Base-by-base conservation (phyloP, 2,797 vertebrate species). In the Ambastaia sidthimunki region DNA sequence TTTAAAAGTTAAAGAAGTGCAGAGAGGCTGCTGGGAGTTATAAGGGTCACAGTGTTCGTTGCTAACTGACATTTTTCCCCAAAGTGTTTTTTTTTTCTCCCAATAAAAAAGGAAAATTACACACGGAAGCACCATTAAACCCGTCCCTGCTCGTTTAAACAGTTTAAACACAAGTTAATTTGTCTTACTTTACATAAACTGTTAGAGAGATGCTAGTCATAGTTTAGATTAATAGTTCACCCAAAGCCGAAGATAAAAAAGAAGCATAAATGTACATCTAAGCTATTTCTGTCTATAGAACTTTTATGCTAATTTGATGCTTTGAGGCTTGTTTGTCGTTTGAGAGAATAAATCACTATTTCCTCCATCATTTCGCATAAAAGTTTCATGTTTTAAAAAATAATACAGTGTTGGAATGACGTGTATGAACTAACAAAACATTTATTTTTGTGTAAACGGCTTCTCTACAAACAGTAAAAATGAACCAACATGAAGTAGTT, bases 81-180 rank as follows among this genome's bases (percentile, higher is more conserved):
- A 6, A 37, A 50, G 16, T 16, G 3, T 50, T 7, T 48, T 50
- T 48, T 3, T 48, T 16, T 48, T 13, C 4, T n/a, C n/a, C 48
- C 2, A 15, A 15, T 16, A 16, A 50, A 50, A 50, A 16, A 55
- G 12, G 18, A 13, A 41, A 71, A 16, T 23, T n/a, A 52, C 16
- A 71, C 18, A 52, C 3, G 13, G 16, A 37, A 13, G 31, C n/a
- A 0, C 9, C 48, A 55, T 31, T 12, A 62, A 19, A 48, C 62
- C 10, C 69, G 74, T 71, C 68, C 75, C 78, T 65, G 66, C 55
- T 77, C 67, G 28, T 16, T 68, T 59, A 28, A 47, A 5, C 23
- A 13, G 4, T 65, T 60, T 44, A n/a, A 66, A 41, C 67, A n/a
- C 21, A 41, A 37, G 28, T 28, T n/a, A 19, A n/a, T 73, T 73